These are phyloP conservation scores for Hoplodrina blanda DNA, from an alignment of 2,888 invertebrate genomes.

Conservation along the genomic window DNA sequence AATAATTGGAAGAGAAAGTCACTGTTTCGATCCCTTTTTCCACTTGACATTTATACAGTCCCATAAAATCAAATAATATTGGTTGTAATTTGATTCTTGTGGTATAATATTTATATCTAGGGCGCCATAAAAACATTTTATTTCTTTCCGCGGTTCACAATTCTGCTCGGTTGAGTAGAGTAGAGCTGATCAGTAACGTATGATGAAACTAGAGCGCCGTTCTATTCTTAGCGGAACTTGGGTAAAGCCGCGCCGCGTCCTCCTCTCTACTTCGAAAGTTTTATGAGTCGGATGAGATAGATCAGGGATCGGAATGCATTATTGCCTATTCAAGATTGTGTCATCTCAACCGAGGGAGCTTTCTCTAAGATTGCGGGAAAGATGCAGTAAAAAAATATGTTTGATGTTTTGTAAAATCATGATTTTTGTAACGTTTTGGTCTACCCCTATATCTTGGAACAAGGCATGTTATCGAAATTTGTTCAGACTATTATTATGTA, in stretches of 20 bases:
- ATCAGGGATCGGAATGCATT: slow-evolving; percentile 84
- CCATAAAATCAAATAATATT: slow-evolving; percentile 8
- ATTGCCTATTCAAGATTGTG: slow-evolving; percentile 84
- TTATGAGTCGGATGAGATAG: slow-evolving; percentile 85
- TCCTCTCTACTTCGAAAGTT: slow-evolving; percentile 80
- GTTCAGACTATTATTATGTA: background rate
- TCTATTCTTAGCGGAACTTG: slow-evolving; percentile 78
- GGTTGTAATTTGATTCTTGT: slow-evolving; percentile 14
- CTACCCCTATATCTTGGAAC: background rate
- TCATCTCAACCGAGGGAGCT: slow-evolving; percentile 67
- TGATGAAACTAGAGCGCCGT: slow-evolving; percentile 66
- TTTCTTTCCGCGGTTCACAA: slow-evolving; percentile 40
- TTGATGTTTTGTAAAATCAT: slow-evolving; percentile 17
- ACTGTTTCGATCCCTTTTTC: background rate
- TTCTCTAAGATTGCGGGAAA: slow-evolving; percentile 38
- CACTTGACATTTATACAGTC: background rate
- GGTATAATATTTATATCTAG: slow-evolving; percentile 13
- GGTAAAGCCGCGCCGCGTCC: slow-evolving; percentile 77
- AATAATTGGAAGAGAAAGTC: background rate
- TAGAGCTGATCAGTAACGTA: slow-evolving; percentile 57
- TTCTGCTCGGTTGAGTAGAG: slow-evolving; percentile 36
- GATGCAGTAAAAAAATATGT: slow-evolving; percentile 22
- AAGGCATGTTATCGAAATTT: background rate
- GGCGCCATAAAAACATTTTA: slow-evolving; percentile 17
- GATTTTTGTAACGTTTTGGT: slow-evolving; percentile 9